Evolutionary conservation across 2,113 vertebrate species (phyloP).

Genomic region (Odobenus rosmarus): DNA sequence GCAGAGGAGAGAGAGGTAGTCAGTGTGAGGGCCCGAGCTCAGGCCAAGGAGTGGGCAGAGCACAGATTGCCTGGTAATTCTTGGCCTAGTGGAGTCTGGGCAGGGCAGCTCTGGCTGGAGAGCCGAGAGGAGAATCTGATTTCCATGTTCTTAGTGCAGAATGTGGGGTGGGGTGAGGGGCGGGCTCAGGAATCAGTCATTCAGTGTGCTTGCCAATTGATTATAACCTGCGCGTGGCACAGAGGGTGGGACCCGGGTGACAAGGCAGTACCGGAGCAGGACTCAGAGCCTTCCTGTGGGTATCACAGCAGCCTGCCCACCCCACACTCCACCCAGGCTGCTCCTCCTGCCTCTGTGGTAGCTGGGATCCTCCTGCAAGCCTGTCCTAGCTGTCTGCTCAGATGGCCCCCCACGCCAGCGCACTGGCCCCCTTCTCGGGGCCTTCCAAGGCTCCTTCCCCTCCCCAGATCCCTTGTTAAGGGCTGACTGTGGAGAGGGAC

Average conservation of each 20-base stretch:
- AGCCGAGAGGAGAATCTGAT: neutral
- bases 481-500: neutral
- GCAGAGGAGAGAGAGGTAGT: conserved; percentile 75
- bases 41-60: conserved; percentile 26
- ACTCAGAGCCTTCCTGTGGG: conserved; percentile 1
- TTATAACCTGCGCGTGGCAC: conserved; percentile 78
- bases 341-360: neutral
- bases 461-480: neutral
- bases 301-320: neutral
- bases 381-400: neutral
- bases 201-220: conserved; percentile 85
- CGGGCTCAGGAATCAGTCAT: conserved; percentile 23
- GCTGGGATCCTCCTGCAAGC: neutral
- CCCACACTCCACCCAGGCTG: neutral
- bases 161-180: neutral
- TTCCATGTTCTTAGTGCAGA: conserved; percentile 16
- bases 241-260: conserved; percentile 32
- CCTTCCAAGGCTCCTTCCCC: neutral
- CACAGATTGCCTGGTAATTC: conserved; percentile 40
- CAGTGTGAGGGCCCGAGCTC: conserved; percentile 42
- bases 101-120: neutral
- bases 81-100: neutral
- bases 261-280: neutral
- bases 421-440: neutral
- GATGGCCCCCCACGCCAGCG: neutral